Evolutionary conservation across 2,797 vertebrate genomes (phyloP).

Genomic region (Muscicapa striata): DNA sequence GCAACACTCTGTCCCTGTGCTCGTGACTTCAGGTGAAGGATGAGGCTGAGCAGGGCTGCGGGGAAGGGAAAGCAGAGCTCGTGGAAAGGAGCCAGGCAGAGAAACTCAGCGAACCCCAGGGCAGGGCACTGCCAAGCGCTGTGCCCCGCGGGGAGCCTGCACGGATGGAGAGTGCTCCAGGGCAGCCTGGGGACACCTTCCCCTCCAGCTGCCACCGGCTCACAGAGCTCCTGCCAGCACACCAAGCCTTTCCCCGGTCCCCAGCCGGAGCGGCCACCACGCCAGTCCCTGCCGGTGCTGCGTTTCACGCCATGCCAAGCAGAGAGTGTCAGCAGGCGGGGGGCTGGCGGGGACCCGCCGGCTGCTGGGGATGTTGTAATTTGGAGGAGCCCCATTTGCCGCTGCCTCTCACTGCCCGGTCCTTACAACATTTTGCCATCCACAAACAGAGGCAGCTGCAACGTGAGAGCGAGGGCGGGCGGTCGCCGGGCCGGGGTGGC

Average conservation of each 20-base stretch:
- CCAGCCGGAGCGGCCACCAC: fast-evolving
- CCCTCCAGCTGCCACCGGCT: not conserved
- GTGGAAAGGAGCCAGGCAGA: not conserved
- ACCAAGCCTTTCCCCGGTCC: not conserved
- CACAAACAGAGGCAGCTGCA: constrained; percentile 62
- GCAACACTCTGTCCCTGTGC: fast-evolving
- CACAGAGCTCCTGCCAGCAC: not conserved
- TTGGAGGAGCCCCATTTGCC: constrained; percentile 1
- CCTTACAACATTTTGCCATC: constrained; percentile 17
- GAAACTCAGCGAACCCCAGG: not conserved
- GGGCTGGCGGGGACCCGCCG: not conserved
- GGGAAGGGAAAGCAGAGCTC: not conserved
- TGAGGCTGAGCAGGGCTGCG: not conserved
- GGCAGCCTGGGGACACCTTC: not conserved
- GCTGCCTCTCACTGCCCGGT: constrained; percentile 44
- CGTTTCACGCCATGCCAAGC: not conserved
- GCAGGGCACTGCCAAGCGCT: not conserved
- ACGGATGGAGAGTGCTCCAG: not conserved
- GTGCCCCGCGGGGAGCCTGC: not conserved
- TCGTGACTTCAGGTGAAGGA: not conserved
- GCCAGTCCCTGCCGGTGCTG: too few relatives aligned
- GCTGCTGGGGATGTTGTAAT: not conserved
- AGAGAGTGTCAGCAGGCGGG: not conserved
- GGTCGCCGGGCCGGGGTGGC: constrained; percentile 59
- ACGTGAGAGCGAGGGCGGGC: constrained; percentile 39